A percentile compares a stretch with the other conserved stretches of the same genome.
These are phyloP conservation scores for Tenthredo mesomela DNA, from an alignment of 2,888 invertebrate species.

Conservation along the genomic window DNA sequence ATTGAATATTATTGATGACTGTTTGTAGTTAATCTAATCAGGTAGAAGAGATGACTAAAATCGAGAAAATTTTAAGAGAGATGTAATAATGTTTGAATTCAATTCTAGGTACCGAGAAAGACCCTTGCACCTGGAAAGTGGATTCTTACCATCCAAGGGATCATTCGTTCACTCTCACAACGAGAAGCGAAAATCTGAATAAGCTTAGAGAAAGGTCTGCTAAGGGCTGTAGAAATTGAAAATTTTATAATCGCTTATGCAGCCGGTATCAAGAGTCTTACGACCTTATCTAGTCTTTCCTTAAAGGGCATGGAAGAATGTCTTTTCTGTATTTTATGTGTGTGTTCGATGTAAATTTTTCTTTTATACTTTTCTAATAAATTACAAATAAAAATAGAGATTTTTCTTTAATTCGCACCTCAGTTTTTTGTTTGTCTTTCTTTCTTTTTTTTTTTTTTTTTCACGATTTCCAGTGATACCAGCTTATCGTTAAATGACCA, in stretches of 20 bases:
- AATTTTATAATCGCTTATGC: slow-evolving; percentile 26
- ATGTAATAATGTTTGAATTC: slow-evolving; percentile 18
- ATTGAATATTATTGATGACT: neutral
- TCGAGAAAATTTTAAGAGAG: neutral
- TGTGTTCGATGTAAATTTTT: slow-evolving; percentile 40
- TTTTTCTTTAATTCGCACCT: slow-evolving; percentile 13
- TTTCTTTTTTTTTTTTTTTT: neutral
- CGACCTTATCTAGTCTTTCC: slow-evolving; percentile 71
- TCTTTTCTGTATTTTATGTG: slow-evolving; percentile 35
- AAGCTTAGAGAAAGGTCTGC: slow-evolving; percentile 52
- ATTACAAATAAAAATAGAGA: neutral
- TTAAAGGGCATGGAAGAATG: slow-evolving; percentile 61
- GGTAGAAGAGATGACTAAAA: neutral
- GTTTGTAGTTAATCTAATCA: neutral
- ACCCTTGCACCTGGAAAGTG: slow-evolving; percentile 73
- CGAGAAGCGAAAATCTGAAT: slow-evolving; percentile 70
- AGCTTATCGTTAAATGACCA: neutral
- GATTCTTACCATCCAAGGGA: slow-evolving; percentile 74
- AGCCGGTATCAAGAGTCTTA: slow-evolving; percentile 37
- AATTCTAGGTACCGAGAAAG: slow-evolving; percentile 73
- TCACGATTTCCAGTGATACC: neutral
- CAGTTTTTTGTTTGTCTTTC: neutral
- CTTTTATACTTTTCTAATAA: slow-evolving; percentile 45
- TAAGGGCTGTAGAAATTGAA: neutral
- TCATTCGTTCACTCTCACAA: slow-evolving; percentile 67